Evolutionary conservation across 2,888 invertebrate species (phyloP).

Genomic region (Achlya flavicornis): DNA sequence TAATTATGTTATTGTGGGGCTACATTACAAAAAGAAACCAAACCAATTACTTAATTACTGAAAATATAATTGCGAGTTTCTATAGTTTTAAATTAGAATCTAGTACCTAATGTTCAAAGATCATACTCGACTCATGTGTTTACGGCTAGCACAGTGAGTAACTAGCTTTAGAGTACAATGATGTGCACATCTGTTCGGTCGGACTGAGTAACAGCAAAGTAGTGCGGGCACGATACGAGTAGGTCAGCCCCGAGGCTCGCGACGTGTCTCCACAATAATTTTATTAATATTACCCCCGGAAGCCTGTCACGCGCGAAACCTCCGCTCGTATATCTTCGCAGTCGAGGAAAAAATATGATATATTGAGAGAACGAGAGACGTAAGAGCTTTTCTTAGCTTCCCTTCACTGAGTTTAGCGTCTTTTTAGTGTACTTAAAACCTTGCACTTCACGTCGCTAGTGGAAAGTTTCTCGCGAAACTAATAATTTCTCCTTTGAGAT

Average conservation of each 20-base stretch:
- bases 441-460: constrained; percentile 38
- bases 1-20: no score
- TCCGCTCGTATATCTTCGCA: constrained; percentile 75
- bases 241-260: constrained; percentile 55
- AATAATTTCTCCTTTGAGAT: not conserved
- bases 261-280: constrained; percentile 82
- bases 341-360: constrained; percentile 80
- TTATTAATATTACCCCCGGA: constrained; percentile 82
- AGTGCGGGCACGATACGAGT: constrained; percentile 44
- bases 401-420: constrained; percentile 67
- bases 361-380: constrained; percentile 79
- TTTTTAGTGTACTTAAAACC: constrained; percentile 66
- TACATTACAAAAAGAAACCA: no score
- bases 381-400: constrained; percentile 74
- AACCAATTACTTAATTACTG: no score
- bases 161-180: constrained; percentile 21
- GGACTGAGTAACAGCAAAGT: constrained; percentile 26
- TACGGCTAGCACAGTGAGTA: constrained; percentile 13
- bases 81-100: not conserved
- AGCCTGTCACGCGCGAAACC: constrained; percentile 80
- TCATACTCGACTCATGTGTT: not conserved
- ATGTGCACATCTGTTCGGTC: constrained; percentile 23
- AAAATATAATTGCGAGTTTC: no score
- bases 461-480: constrained; percentile 8
- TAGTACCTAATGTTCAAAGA: not conserved